Conservation (phyloP, 1,140 invertebrate genomes). For the roundworm (Caenorhabditis elegans) region WBcel235 BX284603.4:9614501-9615000, state of each 20-base stretch:
- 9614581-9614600: neutral
- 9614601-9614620: neutral
- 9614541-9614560: too few relatives aligned
- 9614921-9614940: neutral
- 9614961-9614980: slow-evolving; percentile 16
- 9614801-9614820: neutral
- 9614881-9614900: slow-evolving; percentile 35
- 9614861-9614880: slow-evolving; percentile 41
- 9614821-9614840: neutral
- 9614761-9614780: neutral
- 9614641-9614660: neutral
- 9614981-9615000: neutral
- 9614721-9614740: too few relatives aligned
- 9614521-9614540: neutral
- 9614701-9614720: neutral
- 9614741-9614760: neutral
- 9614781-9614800: neutral
- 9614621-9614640: neutral
- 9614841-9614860: slow-evolving; percentile 27
- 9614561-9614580: neutral
- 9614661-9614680: neutral
- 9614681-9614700: neutral
- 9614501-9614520: neutral
- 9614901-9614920: slow-evolving; percentile 31
- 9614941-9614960: too few relatives aligned